A percentile compares a stretch with the other conserved stretches of the same genome.
phyloP scores from a whole-genome alignment of 1,140 invertebrate species.

The Papilio helenus region DNA sequence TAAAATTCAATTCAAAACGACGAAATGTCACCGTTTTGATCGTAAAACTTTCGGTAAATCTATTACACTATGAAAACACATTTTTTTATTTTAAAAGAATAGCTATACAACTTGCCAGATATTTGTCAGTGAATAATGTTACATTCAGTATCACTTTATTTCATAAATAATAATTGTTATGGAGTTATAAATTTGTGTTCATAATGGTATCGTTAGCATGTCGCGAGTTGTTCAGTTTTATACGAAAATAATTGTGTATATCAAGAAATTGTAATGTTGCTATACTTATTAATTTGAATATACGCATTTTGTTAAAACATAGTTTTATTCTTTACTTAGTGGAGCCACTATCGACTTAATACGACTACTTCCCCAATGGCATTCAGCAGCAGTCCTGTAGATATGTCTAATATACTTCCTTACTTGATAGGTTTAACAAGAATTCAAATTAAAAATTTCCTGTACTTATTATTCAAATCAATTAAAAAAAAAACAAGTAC shows the following conservation, averaged over 20 bases:
- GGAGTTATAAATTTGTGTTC: neutral
- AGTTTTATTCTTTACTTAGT: neutral
- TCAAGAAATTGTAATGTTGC: neutral
- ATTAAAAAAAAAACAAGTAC: neutral
- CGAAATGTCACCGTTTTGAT: conserved; percentile 11
- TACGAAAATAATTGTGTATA: neutral
- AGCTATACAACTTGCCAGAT: neutral
- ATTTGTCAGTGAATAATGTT: conserved; percentile 5
- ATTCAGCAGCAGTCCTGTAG: no score
- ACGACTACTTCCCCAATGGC: no score
- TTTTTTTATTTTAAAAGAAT: neutral
- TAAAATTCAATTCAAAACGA: conserved; percentile 21
- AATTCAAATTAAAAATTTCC: no score
- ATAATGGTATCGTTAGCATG: neutral
- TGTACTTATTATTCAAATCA: no score
- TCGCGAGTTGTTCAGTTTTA: neutral
- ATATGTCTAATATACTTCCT: no score
- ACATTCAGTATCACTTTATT: neutral
- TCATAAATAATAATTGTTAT: conserved; percentile 2
- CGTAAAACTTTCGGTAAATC: conserved; percentile 13
- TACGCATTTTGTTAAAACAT: conserved; percentile 3
- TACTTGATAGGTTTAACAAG: no score
- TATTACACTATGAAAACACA: neutral
- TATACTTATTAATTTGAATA: conserved; percentile 8
- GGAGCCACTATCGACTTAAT: neutral